Conservation (phyloP, 2,113 vertebrate species). For the Mesocricetus auratus region DNA sequence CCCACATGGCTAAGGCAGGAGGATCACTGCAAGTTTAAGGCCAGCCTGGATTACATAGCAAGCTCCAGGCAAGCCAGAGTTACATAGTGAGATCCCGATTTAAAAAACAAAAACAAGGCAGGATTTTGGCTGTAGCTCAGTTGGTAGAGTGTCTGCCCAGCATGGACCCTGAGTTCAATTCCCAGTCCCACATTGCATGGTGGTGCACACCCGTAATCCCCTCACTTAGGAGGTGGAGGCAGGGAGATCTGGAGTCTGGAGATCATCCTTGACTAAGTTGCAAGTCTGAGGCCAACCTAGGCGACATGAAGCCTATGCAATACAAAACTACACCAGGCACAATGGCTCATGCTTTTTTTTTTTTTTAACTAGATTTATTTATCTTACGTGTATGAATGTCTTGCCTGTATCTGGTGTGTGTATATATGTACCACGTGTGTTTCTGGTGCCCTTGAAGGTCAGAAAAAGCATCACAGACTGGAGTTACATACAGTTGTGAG, state of each 20-base stretch:
- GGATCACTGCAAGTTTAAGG: neutral
- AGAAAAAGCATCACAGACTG: neutral
- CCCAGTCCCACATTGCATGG: neutral
- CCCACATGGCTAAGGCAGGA: neutral
- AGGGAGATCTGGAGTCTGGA: neutral
- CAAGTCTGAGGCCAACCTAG: neutral
- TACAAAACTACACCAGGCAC: neutral
- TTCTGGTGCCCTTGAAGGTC: neutral
- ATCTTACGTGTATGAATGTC: neutral
- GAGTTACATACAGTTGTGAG: neutral
- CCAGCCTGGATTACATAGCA: neutral
- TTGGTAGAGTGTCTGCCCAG: neutral
- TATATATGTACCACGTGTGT: neutral
- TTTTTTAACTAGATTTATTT: neutral
- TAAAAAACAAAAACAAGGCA: neutral
- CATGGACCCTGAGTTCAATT: neutral
- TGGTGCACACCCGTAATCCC: neutral
- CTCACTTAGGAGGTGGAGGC: neutral
- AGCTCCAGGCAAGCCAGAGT: neutral
- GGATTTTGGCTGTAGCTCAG: neutral
- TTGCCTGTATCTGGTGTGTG: neutral
- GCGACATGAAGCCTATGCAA: neutral
- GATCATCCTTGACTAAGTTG: neutral
- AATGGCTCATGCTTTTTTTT: neutral
- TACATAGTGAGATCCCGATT: neutral